These are phyloP conservation scores for Choristoneura fumiferana DNA, from an alignment of 1,140 invertebrate species.

Conservation along the genomic window DNA sequence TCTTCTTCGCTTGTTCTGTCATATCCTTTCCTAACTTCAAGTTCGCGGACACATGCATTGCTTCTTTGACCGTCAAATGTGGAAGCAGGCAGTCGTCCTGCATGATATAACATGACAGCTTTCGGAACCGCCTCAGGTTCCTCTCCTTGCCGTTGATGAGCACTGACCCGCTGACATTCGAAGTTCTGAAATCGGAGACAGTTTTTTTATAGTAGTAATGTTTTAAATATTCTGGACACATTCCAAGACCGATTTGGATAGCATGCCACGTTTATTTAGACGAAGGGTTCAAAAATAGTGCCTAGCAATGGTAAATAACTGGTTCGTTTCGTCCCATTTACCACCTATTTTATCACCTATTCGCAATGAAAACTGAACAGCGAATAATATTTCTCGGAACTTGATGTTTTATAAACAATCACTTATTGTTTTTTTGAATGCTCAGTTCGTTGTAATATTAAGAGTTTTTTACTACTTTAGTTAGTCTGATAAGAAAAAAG, in stretches of 20 bases:
- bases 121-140: slow-evolving; percentile 91
- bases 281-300: slow-evolving; percentile 1
- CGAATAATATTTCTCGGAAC: too few relatives aligned
- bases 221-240: slow-evolving; percentile 25
- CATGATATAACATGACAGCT: slow-evolving; percentile 97
- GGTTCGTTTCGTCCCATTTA: too few relatives aligned
- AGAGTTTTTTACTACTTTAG: too few relatives aligned
- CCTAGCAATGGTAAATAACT: slow-evolving; percentile 7
- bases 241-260: slow-evolving; percentile 8
- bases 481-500: too few relatives aligned
- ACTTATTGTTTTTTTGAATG: too few relatives aligned
- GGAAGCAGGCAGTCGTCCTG: slow-evolving; percentile 95
- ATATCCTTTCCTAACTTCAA: slow-evolving; percentile 93
- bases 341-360: too few relatives aligned
- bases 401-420: too few relatives aligned
- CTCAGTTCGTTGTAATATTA: too few relatives aligned
- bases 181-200: slow-evolving; percentile 80
- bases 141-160: slow-evolving; percentile 91
- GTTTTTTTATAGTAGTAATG: slow-evolving; percentile 22
- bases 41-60: slow-evolving; percentile 94
- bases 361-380: too few relatives aligned
- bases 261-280: background rate
- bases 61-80: slow-evolving; percentile 92
- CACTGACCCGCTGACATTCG: slow-evolving; percentile 87
- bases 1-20: slow-evolving; percentile 85